Conservation (phyloP, 2,797 vertebrate genomes). For the Philypnodon macrostomus region DNA sequence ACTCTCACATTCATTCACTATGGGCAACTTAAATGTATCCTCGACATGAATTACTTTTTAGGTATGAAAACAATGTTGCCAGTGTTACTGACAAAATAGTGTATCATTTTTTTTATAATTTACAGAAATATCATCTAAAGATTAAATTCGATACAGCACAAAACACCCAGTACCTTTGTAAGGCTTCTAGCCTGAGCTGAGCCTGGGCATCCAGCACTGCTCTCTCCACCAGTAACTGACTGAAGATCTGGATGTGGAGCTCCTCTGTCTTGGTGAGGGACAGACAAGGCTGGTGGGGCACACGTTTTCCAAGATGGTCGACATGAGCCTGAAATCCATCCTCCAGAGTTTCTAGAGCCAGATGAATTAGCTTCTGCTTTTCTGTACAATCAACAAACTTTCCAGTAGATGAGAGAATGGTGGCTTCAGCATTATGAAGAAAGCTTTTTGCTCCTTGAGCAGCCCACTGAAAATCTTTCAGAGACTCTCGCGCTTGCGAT, state of each 20-base stretch:
- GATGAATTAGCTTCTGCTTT: slow-evolving; percentile 57
- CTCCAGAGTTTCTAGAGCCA: slow-evolving; percentile 57
- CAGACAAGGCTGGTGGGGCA: slow-evolving; percentile 65
- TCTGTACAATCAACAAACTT: slow-evolving; percentile 67
- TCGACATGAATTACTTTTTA: too few species aligned
- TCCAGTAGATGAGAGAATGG: slow-evolving; percentile 55
- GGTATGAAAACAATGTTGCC: neutral
- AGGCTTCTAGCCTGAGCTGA: slow-evolving; percentile 66
- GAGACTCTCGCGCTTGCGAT: slow-evolving; percentile 69
- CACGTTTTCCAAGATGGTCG: slow-evolving; percentile 64
- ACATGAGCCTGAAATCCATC: slow-evolving; percentile 76
- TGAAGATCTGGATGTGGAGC: slow-evolving; percentile 73
- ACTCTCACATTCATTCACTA: too few species aligned
- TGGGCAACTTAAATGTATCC: too few species aligned
- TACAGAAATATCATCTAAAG: neutral
- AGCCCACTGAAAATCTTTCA: slow-evolving; percentile 74
- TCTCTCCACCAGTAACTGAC: slow-evolving; percentile 72
- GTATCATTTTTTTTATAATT: neutral
- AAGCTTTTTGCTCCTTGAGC: slow-evolving; percentile 66
- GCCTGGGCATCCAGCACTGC: slow-evolving; percentile 72
- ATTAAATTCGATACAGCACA: neutral
- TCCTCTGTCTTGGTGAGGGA: slow-evolving; percentile 64
- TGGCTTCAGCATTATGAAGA: slow-evolving; percentile 71
- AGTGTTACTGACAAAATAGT: neutral
- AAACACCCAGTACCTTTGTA: slow-evolving; percentile 68